phyloP scores from a whole-genome alignment of 2,113 vertebrate species.

The Gallinago media region DNA sequence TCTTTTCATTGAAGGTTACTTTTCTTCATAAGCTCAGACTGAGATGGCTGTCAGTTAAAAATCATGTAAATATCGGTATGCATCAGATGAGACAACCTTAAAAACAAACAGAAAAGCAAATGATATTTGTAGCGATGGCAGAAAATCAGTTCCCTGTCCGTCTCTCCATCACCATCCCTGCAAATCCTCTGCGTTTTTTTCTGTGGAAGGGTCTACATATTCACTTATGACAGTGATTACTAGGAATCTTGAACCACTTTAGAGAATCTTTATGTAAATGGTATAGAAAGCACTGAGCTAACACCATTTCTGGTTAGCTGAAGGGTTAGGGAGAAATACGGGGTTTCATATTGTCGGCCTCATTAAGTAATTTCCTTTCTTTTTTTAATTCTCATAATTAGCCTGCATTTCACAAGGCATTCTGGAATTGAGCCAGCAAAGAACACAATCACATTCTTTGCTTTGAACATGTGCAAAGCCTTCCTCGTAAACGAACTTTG shows the following conservation, averaged over 20 bases:
- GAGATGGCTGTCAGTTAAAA: neutral
- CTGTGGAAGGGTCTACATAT: neutral
- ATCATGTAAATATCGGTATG: neutral
- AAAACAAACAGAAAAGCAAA: neutral
- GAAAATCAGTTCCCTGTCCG: neutral
- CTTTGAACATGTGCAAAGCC: neutral
- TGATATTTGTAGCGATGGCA: neutral
- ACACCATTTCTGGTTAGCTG: neutral
- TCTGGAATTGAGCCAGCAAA: neutral
- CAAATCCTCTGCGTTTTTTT: neutral
- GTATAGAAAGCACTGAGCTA: neutral
- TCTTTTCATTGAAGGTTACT: neutral
- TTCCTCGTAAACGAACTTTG: neutral
- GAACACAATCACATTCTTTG: neutral
- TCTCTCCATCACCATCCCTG: neutral
- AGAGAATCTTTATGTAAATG: neutral
- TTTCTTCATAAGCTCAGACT: neutral
- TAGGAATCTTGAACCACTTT: neutral
- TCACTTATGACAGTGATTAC: neutral
- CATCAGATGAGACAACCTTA: neutral
- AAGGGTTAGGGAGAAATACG: neutral
- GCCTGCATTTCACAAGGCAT: rapidly evolving
- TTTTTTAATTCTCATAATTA: neutral
- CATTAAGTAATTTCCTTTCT: neutral
- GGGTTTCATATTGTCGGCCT: neutral